These are phyloP conservation scores for Catajapyx aquilonaris DNA, from an alignment of 1,140 invertebrate genomes.

Conservation along the genomic window DNA sequence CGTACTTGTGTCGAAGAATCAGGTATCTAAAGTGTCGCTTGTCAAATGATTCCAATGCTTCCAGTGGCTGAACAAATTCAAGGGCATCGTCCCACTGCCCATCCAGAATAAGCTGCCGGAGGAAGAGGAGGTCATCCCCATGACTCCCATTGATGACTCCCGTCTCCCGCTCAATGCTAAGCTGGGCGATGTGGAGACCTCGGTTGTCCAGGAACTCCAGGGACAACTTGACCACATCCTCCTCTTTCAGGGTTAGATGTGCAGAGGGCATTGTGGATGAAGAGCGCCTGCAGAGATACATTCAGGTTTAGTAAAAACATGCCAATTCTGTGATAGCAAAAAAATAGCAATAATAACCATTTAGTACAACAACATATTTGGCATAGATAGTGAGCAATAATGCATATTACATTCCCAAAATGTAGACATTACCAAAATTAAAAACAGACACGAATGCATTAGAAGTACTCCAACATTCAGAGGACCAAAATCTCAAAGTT, in stretches of 20 bases:
- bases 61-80: conserved; percentile 89
- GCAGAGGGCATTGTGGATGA: conserved; percentile 52
- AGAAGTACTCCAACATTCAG: no score
- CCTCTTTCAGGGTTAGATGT: conserved; percentile 61
- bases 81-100: conserved; percentile 96
- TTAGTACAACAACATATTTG: no score
- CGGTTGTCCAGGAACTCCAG: conserved; percentile 83
- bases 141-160: conserved; percentile 84
- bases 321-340: no score
- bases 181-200: conserved; percentile 70
- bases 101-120: conserved; percentile 82
- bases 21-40: conserved; percentile 59
- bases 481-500: no score
- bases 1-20: conserved; percentile 79
- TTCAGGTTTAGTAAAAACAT: no score
- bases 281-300: neutral
- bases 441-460: no score
- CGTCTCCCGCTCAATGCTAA: conserved; percentile 82
- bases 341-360: no score
- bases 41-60: conserved; percentile 54
- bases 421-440: no score
- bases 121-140: conserved; percentile 78
- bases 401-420: no score
- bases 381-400: no score
- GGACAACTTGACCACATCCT: conserved; percentile 74